Evolutionary conservation across 2,888 invertebrate genomes (phyloP).

Genomic region (Drosophila barbarae): DNA sequence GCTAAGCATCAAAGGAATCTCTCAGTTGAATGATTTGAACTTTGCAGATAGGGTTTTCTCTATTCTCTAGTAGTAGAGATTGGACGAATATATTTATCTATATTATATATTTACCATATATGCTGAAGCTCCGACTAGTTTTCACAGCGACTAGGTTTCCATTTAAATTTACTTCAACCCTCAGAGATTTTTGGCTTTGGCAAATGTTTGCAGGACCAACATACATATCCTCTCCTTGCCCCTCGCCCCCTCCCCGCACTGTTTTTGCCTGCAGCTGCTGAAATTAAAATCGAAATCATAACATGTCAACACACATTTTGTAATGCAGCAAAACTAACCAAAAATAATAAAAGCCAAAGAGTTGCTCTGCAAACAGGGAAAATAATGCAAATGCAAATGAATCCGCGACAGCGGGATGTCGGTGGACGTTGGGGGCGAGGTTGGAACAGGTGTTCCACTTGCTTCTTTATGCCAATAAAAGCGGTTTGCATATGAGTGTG

Average conservation of each 20-base stretch:
- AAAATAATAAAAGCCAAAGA: constrained; percentile 51
- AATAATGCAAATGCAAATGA: constrained; percentile 63
- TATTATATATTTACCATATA: too few species aligned
- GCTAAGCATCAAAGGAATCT: too few species aligned
- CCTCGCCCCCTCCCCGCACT: not conserved
- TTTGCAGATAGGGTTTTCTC: too few species aligned
- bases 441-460: constrained; percentile 63
- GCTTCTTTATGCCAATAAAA: constrained; percentile 52
- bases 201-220: constrained; percentile 29
- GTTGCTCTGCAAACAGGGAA: constrained; percentile 30
- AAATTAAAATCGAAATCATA: constrained; percentile 66
- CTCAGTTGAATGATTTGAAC: too few species aligned
- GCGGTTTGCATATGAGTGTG: constrained; percentile 25
- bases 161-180: constrained; percentile 5
- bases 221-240: not conserved
- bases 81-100: too few species aligned
- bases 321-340: constrained; percentile 57
- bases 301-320: constrained; percentile 67
- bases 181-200: constrained; percentile 11
- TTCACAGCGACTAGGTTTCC: not conserved
- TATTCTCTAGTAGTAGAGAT: too few species aligned
- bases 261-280: constrained; percentile 19
- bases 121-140: not conserved
- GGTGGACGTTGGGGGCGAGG: constrained; percentile 4
- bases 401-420: constrained; percentile 24